Conservation (phyloP, 2,113 vertebrate species). For the Varanus komodoensis region DNA sequence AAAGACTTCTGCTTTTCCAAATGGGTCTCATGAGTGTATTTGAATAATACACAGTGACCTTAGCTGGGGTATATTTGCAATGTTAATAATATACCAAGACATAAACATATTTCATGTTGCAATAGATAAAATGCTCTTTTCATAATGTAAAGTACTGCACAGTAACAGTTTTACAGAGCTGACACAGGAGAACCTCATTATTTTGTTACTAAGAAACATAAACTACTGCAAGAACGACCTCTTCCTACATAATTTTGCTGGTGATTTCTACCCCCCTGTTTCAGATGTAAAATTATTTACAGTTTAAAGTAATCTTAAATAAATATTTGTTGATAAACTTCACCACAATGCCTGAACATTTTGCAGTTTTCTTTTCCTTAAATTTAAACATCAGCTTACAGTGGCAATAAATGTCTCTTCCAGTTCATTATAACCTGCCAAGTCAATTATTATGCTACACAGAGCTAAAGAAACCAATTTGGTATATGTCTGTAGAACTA, state of each 20-base stretch:
- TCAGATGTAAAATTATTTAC: constrained; percentile 55
- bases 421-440: constrained; percentile 70
- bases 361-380: constrained; percentile 57
- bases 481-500: constrained; percentile 37
- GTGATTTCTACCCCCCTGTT: constrained; percentile 44
- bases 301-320: constrained; percentile 54
- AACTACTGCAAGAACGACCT: constrained; percentile 25
- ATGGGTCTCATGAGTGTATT: constrained; percentile 41
- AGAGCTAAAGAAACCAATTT: constrained; percentile 61
- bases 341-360: constrained; percentile 57
- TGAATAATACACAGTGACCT: constrained; percentile 39
- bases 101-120: constrained; percentile 21
- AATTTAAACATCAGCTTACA: constrained; percentile 61
- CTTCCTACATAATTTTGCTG: constrained; percentile 15
- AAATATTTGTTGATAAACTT: constrained; percentile 61
- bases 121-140: constrained; percentile 6
- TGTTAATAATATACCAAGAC: constrained; percentile 29
- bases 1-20: constrained; percentile 32
- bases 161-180: constrained; percentile 32
- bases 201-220: constrained; percentile 34
- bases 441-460: constrained; percentile 66
- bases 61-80: constrained; percentile 40
- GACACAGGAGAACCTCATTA: constrained; percentile 27
- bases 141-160: constrained; percentile 17
- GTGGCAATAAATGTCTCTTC: constrained; percentile 66